Conservation (phyloP, 2,888 invertebrate species). For the Cylloceria caligata region DNA sequence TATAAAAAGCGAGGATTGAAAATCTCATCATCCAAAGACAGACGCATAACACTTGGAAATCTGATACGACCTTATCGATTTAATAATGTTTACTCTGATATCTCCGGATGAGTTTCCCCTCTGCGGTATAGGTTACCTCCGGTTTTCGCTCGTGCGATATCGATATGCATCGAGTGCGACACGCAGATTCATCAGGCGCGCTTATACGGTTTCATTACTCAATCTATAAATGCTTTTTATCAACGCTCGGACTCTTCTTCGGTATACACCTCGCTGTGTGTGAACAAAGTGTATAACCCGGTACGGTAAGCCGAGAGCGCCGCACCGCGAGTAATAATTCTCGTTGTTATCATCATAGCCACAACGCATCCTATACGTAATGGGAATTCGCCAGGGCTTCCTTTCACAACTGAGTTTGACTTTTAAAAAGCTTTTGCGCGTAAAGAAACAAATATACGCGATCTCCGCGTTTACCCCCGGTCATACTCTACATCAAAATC, state of each 20-base stretch:
- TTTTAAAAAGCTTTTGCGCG: slow-evolving; percentile 35
- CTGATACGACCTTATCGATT: slow-evolving; percentile 69
- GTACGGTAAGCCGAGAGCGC: background rate
- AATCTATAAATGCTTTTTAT: slow-evolving; percentile 47
- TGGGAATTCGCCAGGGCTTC: slow-evolving; percentile 25
- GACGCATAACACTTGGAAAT: slow-evolving; percentile 64
- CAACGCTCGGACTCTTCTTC: slow-evolving; percentile 34
- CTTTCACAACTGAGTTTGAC: slow-evolving; percentile 12
- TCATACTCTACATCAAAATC: slow-evolving; percentile 12
- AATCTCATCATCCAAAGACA: slow-evolving; percentile 42
- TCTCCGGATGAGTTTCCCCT: slow-evolving; percentile 43
- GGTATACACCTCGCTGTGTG: background rate
- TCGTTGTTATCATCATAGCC: slow-evolving; percentile 17
- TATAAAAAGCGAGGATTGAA: slow-evolving; percentile 15
- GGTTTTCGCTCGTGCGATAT: slow-evolving; percentile 12
- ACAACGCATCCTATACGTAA: slow-evolving; percentile 17
- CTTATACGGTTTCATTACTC: slow-evolving; percentile 50
- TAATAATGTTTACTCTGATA: slow-evolving; percentile 70
- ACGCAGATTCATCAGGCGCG: slow-evolving; percentile 43
- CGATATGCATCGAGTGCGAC: slow-evolving; percentile 49
- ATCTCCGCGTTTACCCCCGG: slow-evolving; percentile 10
- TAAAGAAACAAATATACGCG: slow-evolving; percentile 8
- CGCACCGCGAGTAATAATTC: slow-evolving; percentile 28
- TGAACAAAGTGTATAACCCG: background rate
- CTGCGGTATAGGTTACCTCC: slow-evolving; percentile 54